These are phyloP conservation scores for Melanotaenia nigrans DNA, from an alignment of 2,797 vertebrate genomes.

Conservation along the genomic window DNA sequence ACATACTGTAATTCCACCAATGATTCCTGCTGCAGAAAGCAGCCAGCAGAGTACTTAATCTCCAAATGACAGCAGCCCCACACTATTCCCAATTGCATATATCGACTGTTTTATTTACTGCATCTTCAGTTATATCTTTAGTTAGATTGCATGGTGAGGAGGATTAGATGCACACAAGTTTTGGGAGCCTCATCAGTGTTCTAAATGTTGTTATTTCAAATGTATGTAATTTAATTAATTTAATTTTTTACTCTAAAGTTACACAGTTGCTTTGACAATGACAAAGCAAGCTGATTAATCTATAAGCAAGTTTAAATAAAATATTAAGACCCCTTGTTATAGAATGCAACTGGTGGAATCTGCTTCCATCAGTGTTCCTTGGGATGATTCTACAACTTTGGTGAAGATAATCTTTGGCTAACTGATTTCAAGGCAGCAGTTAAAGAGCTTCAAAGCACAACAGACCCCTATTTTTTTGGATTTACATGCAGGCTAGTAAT, in stretches of 20 bases:
- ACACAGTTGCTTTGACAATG: neutral
- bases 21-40: neutral
- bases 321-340: neutral
- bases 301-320: neutral
- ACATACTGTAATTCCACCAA: neutral
- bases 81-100: neutral
- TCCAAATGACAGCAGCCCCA: neutral
- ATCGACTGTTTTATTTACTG: neutral
- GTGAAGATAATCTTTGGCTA: no score
- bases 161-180: neutral
- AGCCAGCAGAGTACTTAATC: neutral
- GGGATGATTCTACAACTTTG: no score
- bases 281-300: neutral
- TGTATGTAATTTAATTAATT: neutral
- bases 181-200: neutral
- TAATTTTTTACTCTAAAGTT: neutral
- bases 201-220: neutral
- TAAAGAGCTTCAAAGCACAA: neutral
- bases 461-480: no score
- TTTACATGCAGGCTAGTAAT: no score
- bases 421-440: neutral
- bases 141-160: neutral
- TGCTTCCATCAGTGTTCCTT: neutral
- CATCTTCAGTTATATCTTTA: neutral
- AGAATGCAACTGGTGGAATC: neutral